Base-by-base conservation (phyloP, 2,113 vertebrate genomes). In the Melanostigma gelatinosum region DNA sequence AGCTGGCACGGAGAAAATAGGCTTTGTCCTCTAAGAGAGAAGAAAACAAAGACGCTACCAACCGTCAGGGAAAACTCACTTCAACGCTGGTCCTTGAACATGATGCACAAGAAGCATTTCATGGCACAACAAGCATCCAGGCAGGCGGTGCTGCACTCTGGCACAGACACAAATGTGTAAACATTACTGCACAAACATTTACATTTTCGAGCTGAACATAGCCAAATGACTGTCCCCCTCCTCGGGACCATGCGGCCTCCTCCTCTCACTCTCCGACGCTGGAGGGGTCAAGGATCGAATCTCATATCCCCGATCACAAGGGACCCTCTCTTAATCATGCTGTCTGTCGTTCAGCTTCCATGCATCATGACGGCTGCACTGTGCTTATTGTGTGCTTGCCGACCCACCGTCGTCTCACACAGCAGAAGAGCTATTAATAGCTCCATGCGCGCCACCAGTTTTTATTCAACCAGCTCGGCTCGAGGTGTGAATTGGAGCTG, bases 371-470 rank as follows among this genome's bases (percentile, higher is more conserved):
- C 68, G 67, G 77, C 83, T 48, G 71, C 80, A 34, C 76, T 70
- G 80, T 34, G 82, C 80, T 76, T 79, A 87, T 86, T 89, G 85
- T 90, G 88, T 60, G 85, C 84, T 48, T 77, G 83, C 85, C 70
- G 80, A 82, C 82, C 78, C 84, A 74, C 83, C 83, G 77, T 90
- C 81, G 84, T 82, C 83, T 87, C 91, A 40, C 74, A 68, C 75
- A 89, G 88, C 85, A 82, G 65, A 79, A 46, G 62, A 83, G 90
- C 85, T 91, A 91, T 89, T 91, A 85, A 89, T 93, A 95, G 52
- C 91, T 71, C 36, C 62, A 52, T 13, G 69, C 87, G 89, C 87
- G 77, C 81, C 67, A 54, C 60, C 90, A 90, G 85, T 93, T 90
- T 88, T 80, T 82, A 91, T 92, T 92, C 90, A 91, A 63, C 71